Evolutionary conservation across 2,797 vertebrate species (phyloP).

Genomic region (Pitangus sulphuratus): DNA sequence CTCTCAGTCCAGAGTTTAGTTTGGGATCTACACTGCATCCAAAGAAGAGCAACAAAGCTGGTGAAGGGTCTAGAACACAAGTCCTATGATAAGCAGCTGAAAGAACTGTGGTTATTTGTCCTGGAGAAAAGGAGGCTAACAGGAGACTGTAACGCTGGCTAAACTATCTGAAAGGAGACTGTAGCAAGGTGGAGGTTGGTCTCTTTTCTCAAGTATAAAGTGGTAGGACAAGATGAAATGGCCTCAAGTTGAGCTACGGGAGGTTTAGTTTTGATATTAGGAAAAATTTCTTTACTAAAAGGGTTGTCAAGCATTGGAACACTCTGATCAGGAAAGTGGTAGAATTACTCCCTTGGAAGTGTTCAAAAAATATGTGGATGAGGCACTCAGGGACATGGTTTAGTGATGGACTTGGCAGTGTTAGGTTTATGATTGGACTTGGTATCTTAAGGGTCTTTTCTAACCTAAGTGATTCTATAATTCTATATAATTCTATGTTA

Average conservation of each 20-base stretch:
- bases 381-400: neutral
- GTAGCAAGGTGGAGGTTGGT: neutral
- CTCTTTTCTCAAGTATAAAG: neutral
- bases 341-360: neutral
- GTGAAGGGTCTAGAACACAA: neutral
- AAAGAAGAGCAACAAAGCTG: neutral
- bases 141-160: neutral
- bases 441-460: neutral
- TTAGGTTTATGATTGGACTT: neutral
- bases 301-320: neutral
- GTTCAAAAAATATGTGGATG: neutral
- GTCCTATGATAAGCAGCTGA: neutral
- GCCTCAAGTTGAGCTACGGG: neutral
- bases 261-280: neutral
- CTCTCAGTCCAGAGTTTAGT: neutral
- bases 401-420: neutral
- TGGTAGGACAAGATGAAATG: neutral
- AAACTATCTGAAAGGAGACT: neutral
- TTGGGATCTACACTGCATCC: neutral
- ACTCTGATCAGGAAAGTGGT: neutral
- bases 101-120: neutral
- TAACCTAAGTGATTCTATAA: neutral
- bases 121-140: neutral
- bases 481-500: neutral
- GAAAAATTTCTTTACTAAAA: neutral